These are phyloP conservation scores for Thunnus maccoyii DNA, from an alignment of 2,113 vertebrate species.

Conservation along the genomic window DNA sequence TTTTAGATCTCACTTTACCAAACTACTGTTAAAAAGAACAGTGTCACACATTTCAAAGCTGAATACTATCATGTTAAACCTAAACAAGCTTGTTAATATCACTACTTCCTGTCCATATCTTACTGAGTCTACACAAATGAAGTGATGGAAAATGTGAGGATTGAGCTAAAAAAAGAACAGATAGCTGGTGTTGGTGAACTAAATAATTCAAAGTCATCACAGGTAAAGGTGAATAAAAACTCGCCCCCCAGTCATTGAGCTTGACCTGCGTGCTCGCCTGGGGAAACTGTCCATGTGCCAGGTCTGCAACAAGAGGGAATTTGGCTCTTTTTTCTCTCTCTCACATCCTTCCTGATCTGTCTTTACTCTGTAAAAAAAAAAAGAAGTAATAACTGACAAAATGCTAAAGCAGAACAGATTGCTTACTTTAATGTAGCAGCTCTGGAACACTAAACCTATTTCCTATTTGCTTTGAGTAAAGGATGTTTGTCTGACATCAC, in stretches of 20 bases:
- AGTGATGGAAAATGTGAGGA: conserved; percentile 1
- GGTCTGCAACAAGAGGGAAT: not conserved
- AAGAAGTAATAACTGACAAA: conserved; percentile 10
- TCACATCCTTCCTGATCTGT: conserved; percentile 24
- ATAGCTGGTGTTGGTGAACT: conserved; percentile 33
- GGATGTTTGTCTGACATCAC: conserved; percentile 35
- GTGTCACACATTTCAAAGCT: not conserved
- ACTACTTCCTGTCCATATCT: conserved; percentile 18
- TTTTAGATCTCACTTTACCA: not conserved
- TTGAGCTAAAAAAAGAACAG: not conserved
- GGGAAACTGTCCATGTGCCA: conserved; percentile 37
- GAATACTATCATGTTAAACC: not conserved
- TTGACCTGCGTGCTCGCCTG: conserved; percentile 15
- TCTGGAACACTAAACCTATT: conserved; percentile 6
- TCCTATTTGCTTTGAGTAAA: conserved; percentile 41
- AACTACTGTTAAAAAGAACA: not conserved
- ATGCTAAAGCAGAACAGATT: conserved; percentile 11
- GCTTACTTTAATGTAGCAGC: conserved; percentile 10
- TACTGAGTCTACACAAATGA: conserved; percentile 13
- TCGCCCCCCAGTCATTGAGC: conserved; percentile 39
- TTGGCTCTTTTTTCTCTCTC: conserved; percentile 8
- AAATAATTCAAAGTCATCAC: conserved; percentile 66
- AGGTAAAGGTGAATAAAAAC: conserved; percentile 58
- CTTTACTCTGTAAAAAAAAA: not conserved
- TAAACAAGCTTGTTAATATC: conserved; percentile 9